Evolutionary conservation across 2,113 vertebrate species (phyloP), one percentile per base, ranked within the genome.

Genomic region (Galemys pyrenaicus): DNA sequence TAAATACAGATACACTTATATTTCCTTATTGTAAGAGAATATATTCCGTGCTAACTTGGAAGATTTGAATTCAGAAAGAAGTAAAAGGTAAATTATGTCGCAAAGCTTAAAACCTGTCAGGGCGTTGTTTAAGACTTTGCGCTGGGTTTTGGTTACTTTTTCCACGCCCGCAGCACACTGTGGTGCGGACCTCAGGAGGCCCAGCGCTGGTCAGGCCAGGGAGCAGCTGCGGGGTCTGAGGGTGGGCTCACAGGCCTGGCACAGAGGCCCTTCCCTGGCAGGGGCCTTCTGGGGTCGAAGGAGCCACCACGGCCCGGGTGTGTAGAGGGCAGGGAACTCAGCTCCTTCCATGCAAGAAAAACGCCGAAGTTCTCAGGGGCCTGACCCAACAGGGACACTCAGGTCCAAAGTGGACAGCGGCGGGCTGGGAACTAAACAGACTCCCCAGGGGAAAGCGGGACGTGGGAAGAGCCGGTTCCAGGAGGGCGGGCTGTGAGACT

Each of bases 241-340:
- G 6, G 12, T 80, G 9, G 16, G 17, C 1, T 49, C 73, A 41
- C 17, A 22, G 0, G 2, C 4, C 13, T 3, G 8, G n/a, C n/a
- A n/a, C n/a, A 26, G 6, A 3, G 35, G 8, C 15, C 24, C 32
- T 78, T 9, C 28, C 8, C 22, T 9, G 2, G 1, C 39, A 83
- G n/a, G 15, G 4, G 37, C 5, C 9, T 60, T 60, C 56, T 60
- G 56, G 24, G 49, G 49, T 16, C 49, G 24, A 37, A 70, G 68
- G 35, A 24, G 3, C 16, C 20, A 5, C 9, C 16, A 8, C 6
- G 49, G 41, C 3, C 65, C 20, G 62, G 35, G 39, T 15, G 2
- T 5, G 17, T 24, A 22, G 17, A 4, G 24, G 28, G 1, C 1
- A 26, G 2, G 54, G 0, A 75, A 12, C 4, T 51, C 49, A 51